Conservation (phyloP, 1,140 invertebrate species). For the Homalodisca vitripennis region DNA sequence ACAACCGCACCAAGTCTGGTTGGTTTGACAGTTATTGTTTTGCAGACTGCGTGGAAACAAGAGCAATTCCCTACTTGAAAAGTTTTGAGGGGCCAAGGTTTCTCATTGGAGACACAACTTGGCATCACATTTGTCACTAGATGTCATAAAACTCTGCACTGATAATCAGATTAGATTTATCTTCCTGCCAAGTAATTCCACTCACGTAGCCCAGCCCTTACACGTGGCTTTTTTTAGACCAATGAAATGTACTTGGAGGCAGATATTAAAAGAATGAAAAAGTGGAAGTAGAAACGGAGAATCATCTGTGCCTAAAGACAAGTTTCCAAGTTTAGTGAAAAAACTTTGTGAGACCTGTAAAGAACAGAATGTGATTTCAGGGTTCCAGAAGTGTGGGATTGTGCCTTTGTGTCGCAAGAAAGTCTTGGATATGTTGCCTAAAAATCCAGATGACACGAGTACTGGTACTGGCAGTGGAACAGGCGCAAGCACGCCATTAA, state of each 20-base stretch:
- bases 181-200: conserved; percentile 47
- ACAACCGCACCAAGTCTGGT: conserved; percentile 41
- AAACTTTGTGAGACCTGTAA: too few species aligned
- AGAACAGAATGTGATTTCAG: too few species aligned
- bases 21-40: conserved; percentile 47
- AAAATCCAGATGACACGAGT: too few species aligned
- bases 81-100: conserved; percentile 42
- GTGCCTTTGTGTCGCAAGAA: too few species aligned
- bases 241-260: conserved; percentile 47
- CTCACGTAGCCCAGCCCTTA: conserved; percentile 49
- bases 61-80: conserved; percentile 41
- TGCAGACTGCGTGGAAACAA: conserved; percentile 44
- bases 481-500: too few species aligned
- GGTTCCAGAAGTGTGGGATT: too few species aligned
- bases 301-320: conserved; percentile 35
- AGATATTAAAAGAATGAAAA: conserved; percentile 43
- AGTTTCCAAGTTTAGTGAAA: conserved; percentile 37
- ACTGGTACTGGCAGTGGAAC: too few species aligned
- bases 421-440: too few species aligned
- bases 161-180: conserved; percentile 36
- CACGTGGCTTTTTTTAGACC: conserved; percentile 48
- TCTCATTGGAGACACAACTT: conserved; percentile 49
- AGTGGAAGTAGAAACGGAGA: background rate
- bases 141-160: conserved; percentile 22
- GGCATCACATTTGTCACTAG: conserved; percentile 42